These are phyloP conservation scores for Asteroscopus sphinx DNA, from an alignment of 2,888 invertebrate species.

Conservation along the genomic window DNA sequence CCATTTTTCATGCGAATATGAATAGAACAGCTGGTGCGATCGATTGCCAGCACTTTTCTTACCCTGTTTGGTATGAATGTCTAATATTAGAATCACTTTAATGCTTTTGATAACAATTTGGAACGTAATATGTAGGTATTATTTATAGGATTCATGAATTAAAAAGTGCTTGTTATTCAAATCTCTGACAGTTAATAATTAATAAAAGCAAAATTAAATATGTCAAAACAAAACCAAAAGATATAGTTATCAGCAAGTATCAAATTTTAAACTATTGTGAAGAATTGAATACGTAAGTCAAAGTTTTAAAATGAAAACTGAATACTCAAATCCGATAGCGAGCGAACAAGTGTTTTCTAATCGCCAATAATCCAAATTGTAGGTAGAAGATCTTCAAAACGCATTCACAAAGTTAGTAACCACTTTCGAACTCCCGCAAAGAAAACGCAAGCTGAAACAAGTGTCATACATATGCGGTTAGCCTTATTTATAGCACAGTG, in stretches of 20 bases:
- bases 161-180: not conserved
- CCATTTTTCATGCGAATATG: constrained; percentile 76
- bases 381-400: constrained; percentile 61
- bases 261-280: not conserved
- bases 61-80: constrained; percentile 62
- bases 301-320: constrained; percentile 21
- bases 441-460: constrained; percentile 74
- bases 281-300: constrained; percentile 2
- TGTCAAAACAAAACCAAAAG: no score
- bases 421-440: constrained; percentile 72
- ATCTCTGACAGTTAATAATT: not conserved
- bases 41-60: constrained; percentile 69
- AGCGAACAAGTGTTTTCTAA: constrained; percentile 44
- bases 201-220: not conserved
- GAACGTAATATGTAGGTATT: not conserved
- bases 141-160: not conserved
- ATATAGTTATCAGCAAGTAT: no score
- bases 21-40: constrained; percentile 77
- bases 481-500: constrained; percentile 66
- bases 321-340: constrained; percentile 23
- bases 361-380: constrained; percentile 57
- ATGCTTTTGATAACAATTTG: not conserved
- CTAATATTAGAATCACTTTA: constrained; percentile 44
- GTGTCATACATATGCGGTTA: constrained; percentile 69
- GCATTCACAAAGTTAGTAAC: constrained; percentile 64